phyloP scores from a whole-genome alignment of 2,888 invertebrate species.

The Tetragnatha montana region DNA sequence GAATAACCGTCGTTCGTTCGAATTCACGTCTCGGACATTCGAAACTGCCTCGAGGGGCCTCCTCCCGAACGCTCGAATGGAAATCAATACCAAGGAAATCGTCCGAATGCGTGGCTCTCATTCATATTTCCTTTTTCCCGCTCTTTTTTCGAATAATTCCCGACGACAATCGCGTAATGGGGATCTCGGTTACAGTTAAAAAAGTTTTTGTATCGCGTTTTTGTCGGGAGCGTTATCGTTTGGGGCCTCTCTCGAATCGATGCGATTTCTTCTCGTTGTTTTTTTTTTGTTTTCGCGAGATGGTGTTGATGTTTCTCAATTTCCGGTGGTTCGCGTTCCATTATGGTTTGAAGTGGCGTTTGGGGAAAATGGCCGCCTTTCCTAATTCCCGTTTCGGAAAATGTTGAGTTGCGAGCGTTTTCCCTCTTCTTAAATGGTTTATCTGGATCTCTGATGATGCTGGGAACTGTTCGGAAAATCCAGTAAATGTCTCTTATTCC shows the following conservation, averaged over 20 bases:
- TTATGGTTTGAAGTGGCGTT: neutral
- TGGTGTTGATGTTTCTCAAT: constrained; percentile 16
- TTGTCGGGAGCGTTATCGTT: constrained; percentile 29
- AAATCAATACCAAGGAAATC: constrained; percentile 38
- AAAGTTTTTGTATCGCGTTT: constrained; percentile 17
- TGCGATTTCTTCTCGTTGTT: neutral
- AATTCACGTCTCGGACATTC: constrained; percentile 26
- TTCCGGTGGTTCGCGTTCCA: neutral
- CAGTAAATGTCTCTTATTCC: neutral
- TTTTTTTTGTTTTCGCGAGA: neutral
- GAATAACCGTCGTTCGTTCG: constrained; percentile 13
- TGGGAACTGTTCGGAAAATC: neutral
- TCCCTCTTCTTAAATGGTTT: neutral
- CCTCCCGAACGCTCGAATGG: constrained; percentile 27
- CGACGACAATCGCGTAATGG: constrained; percentile 21
- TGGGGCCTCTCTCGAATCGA: constrained; percentile 6
- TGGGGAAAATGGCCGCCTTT: neutral
- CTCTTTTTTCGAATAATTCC: constrained; percentile 3
- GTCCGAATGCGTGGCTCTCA: neutral
- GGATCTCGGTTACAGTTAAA: constrained; percentile 27
- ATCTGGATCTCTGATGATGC: neutral
- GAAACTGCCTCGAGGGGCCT: constrained; percentile 4
- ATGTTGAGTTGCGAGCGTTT: neutral
- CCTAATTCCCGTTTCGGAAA: neutral
- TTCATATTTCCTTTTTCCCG: neutral